phyloP scores from a whole-genome alignment of 2,888 invertebrate genomes.

The Tromatobia lineatoria region DNA sequence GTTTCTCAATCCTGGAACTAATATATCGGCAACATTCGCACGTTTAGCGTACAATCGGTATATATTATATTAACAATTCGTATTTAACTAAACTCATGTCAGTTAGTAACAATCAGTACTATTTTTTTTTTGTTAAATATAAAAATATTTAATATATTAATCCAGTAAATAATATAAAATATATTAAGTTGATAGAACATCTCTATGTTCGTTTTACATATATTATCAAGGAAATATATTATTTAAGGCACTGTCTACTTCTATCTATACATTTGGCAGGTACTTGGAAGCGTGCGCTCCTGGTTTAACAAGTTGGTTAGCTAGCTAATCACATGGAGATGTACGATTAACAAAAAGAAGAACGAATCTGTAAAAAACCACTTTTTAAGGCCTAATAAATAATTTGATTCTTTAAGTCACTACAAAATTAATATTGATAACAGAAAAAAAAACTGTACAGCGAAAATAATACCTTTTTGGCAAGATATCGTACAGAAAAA shows the following conservation, averaged over 20 bases:
- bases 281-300: slow-evolving; percentile 73
- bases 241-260: slow-evolving; percentile 15
- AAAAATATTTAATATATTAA: slow-evolving; percentile 20
- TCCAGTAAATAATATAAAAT: slow-evolving; percentile 32
- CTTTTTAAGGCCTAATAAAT: slow-evolving; percentile 37
- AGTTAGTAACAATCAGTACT: slow-evolving; percentile 16
- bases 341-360: slow-evolving; percentile 6
- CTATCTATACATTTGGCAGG: slow-evolving; percentile 72
- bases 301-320: slow-evolving; percentile 65
- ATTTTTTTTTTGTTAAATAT: neutral
- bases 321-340: slow-evolving; percentile 62
- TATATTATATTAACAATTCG: neutral
- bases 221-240: slow-evolving; percentile 7
- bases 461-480: slow-evolving; percentile 51
- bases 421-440: slow-evolving; percentile 40
- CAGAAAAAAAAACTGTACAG: slow-evolving; percentile 39
- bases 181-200: slow-evolving; percentile 46
- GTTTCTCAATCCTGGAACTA: slow-evolving; percentile 56
- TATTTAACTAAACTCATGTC: neutral
- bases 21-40: slow-evolving; percentile 24
- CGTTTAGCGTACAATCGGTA: slow-evolving; percentile 31
- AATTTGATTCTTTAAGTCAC: slow-evolving; percentile 31
- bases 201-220: neutral
- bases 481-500: slow-evolving; percentile 45
- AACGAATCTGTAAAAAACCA: slow-evolving; percentile 21